These are phyloP conservation scores for Heliconius cydno DNA, from an alignment of 2,888 invertebrate species.

Conservation along the genomic window DNA sequence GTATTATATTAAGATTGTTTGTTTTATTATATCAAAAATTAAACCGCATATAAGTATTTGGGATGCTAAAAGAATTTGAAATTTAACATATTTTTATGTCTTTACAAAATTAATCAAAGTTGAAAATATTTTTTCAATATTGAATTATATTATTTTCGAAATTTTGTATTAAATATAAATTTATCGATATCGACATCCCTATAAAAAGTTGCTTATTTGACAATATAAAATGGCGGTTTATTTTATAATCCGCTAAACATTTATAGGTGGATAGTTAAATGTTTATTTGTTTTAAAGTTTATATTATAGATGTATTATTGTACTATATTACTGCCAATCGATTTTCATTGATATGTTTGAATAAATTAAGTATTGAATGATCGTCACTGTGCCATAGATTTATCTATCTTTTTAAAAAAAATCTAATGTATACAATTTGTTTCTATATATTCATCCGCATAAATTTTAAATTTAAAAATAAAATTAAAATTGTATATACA, in stretches of 20 bases:
- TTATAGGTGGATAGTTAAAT: neutral
- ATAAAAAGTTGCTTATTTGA: neutral
- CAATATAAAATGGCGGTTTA: neutral
- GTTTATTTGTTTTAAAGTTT: conserved; percentile 38
- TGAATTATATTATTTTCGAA: neutral
- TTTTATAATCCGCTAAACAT: neutral
- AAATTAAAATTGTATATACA: conserved; percentile 60
- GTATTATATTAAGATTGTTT: conserved; percentile 13
- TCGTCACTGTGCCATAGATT: conserved; percentile 70
- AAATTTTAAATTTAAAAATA: conserved; percentile 44
- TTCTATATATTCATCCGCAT: conserved; percentile 38
- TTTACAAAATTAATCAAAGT: neutral
- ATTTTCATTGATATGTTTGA: conserved; percentile 33
- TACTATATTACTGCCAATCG: conserved; percentile 64
- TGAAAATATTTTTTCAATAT: neutral
- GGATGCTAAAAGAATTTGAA: neutral
- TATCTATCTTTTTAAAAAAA: conserved; percentile 36
- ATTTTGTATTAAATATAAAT: neutral
- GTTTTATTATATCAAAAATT: neutral
- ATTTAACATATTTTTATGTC: neutral
- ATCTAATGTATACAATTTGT: conserved; percentile 37
- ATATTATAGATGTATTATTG: conserved; percentile 29
- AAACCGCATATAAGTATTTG: neutral
- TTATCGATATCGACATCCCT: conserved; percentile 2
- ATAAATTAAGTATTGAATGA: conserved; percentile 45